Percentiles rank a stretch among this genome's conserved stretches.
phyloP scores from a whole-genome alignment of 53 echinoderm and acorn worm genomes.

The Echinarachnius parma region DNA sequence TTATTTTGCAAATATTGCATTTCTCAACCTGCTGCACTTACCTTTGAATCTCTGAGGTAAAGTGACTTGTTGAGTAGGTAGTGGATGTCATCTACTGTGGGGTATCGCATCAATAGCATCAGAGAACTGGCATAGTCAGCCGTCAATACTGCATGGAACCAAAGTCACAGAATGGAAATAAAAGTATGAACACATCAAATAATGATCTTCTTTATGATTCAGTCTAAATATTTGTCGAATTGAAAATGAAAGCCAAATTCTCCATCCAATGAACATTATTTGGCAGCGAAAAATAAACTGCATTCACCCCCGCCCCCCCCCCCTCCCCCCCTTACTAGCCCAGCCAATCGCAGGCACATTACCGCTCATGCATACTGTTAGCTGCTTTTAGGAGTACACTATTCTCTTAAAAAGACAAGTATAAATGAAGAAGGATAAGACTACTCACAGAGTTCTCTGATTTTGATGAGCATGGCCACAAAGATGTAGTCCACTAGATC shows the following conservation, averaged over 20 bases:
- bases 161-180: not conserved
- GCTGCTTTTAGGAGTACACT: too few species aligned
- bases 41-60: conserved; percentile 90
- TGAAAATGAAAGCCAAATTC: not conserved
- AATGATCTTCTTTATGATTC: not conserved
- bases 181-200: not conserved
- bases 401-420: too few species aligned
- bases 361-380: too few species aligned
- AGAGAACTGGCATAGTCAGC: conserved; percentile 77
- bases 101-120: conserved; percentile 88
- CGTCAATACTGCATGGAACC: conserved; percentile 55
- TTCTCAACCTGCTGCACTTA: conserved; percentile 30
- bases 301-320: too few species aligned
- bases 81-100: conserved; percentile 83
- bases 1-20: too few species aligned
- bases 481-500: conserved; percentile 92
- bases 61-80: conserved; percentile 85
- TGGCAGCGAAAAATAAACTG: too few species aligned
- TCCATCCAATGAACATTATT: not conserved
- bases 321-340: not conserved
- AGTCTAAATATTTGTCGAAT: too few species aligned
- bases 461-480: conserved; percentile 94
- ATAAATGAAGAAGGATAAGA: too few species aligned
- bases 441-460: conserved; percentile 91
- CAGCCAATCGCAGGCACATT: not conserved